phyloP scores from a whole-genome alignment of 2,888 invertebrate genomes.

The Hedychridium roseum region DNA sequence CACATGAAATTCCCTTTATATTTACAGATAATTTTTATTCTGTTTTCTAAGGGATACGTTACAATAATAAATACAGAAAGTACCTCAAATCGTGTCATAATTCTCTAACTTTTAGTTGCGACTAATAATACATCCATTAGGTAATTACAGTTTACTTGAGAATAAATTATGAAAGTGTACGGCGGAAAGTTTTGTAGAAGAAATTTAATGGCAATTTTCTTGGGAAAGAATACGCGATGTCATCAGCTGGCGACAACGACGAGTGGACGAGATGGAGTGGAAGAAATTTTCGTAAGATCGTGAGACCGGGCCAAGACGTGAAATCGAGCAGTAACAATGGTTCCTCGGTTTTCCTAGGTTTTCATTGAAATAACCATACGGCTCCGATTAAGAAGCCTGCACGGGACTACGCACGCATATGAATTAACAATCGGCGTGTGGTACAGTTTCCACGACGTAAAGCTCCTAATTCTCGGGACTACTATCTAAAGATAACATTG shows the following conservation, averaged over 20 bases:
- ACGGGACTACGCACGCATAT: not conserved
- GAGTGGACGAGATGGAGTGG: not conserved
- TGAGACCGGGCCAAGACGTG: conserved; percentile 2
- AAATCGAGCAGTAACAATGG: conserved; percentile 11
- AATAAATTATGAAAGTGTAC: too few species aligned
- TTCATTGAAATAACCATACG: conserved; percentile 11
- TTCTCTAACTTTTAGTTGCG: too few species aligned
- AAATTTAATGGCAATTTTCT: too few species aligned
- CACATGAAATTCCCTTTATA: too few species aligned
- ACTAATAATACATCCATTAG: too few species aligned
- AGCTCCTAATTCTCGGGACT: not conserved
- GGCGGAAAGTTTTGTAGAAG: too few species aligned
- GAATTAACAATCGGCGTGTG: conserved; percentile 10
- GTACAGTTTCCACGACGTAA: conserved; percentile 39
- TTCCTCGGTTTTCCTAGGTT: conserved; percentile 10
- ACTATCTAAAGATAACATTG: conserved; percentile 5
- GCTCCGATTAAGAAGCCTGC: not conserved
- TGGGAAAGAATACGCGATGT: not conserved
- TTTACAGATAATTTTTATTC: too few species aligned
- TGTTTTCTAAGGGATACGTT: too few species aligned
- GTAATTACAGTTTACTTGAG: too few species aligned
- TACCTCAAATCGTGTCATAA: too few species aligned
- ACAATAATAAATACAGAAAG: too few species aligned
- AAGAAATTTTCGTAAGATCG: conserved; percentile 5
- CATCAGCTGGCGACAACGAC: not conserved